Percentiles rank a stretch among this genome's conserved stretches.
These are phyloP conservation scores for Rhinolophus sinicus DNA, from an alignment of 2,113 vertebrate species.

Conservation along the genomic window DNA sequence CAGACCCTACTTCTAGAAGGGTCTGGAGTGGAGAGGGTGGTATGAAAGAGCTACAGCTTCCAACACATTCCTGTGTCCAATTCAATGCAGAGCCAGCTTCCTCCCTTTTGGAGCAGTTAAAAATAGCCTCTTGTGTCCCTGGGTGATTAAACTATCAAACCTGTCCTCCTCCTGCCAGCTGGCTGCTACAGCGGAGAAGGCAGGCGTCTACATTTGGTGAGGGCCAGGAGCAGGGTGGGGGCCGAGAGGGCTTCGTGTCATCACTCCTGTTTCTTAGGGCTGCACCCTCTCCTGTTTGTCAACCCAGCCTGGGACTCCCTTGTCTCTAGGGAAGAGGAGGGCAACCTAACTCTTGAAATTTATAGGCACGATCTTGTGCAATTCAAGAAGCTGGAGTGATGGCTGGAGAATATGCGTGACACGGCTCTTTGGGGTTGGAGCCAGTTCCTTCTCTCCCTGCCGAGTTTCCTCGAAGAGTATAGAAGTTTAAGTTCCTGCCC, in stretches of 20 bases:
- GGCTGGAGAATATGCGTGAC: neutral
- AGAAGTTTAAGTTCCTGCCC: conserved; percentile 7
- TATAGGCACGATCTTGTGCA: neutral
- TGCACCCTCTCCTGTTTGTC: neutral
- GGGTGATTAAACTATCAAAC: conserved; percentile 81
- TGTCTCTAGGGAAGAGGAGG: neutral
- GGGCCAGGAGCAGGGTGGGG: conserved; percentile 37
- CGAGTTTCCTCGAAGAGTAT: conserved; percentile 11
- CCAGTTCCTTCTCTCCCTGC: conserved; percentile 18
- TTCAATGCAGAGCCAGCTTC: conserved; percentile 63
- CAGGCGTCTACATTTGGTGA: conserved; percentile 62
- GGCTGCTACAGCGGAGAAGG: conserved; percentile 51
- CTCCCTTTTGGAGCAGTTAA: conserved; percentile 74
- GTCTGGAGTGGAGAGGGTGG: neutral
- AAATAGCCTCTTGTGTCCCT: conserved; percentile 78
- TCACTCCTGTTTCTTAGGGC: conserved; percentile 5
- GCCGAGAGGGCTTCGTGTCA: conserved; percentile 27
- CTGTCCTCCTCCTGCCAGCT: conserved; percentile 76
- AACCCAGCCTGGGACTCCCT: neutral
- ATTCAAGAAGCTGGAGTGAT: neutral
- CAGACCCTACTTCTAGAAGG: neutral
- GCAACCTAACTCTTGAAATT: neutral
- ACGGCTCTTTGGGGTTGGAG: neutral
- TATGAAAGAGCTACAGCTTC: conserved; percentile 47
- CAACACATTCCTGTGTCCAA: conserved; percentile 72